Base-by-base conservation (phyloP, 2,113 vertebrate species). In the Microtus ochrogaster region DNA sequence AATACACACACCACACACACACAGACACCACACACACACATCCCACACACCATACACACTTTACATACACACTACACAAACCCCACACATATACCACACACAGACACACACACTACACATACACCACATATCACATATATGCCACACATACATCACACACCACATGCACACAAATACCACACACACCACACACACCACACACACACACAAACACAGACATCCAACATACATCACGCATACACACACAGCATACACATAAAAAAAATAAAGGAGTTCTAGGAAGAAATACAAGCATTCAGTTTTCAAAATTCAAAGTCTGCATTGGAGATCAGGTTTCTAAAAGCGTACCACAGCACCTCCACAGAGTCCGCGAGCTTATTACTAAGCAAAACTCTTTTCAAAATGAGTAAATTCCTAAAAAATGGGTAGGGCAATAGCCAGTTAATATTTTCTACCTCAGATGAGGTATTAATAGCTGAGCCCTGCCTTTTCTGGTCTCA, bases 321-420 rank as follows among this genome's bases (percentile, higher is more conserved):
- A n/a, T 79, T 66, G 3, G 19, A 49, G 73, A 36, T 86, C 33
- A 91, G 76, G 66, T 95, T 83, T 92, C 30, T 90, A 89, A 92
- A 86, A 96, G 26, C 89, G 9, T 9, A 89, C 7, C 26, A 26
- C 76, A 8, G 4, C 65, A 0, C 12, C 1, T 4, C 44, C n/a
- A 0, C 22, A 73, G 33, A 93, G 82, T 95, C 89, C 4, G 33
- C 44, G 22, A 76, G 93, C 93, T 82, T 92, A 83, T 0, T 39
- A 7, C 0, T 1, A 79, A 89, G 66, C 5, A 89, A 95, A 97
- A 73, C 44, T 21, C 0, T 93, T 78, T 95, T 96, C 39, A 66
- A 92, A 97, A 90, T 79, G 76, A 68, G 14, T 92, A 93, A 97
- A 96, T 98, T 58, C 21, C 52, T 89, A 68, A 81, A 89, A 72